Evolutionary conservation across 2,888 invertebrate genomes (phyloP).

Genomic region (Parochlus steinenii): DNA sequence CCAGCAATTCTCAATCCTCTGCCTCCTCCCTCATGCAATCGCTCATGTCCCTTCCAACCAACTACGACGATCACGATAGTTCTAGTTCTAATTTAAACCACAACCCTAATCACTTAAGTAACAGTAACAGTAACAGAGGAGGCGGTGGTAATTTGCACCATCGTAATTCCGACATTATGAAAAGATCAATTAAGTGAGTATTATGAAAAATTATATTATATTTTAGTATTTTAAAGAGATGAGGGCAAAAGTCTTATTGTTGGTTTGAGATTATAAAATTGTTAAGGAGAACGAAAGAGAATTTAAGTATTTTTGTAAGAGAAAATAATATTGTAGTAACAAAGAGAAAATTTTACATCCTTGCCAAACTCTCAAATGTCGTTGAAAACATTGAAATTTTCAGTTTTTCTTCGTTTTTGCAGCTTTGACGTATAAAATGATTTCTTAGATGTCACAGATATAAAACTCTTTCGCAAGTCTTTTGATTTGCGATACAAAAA

Average conservation of each 20-base stretch:
- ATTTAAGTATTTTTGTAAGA: too few relatives aligned
- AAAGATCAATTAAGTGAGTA: slow-evolving; percentile 53
- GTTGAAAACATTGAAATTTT: slow-evolving; percentile 1
- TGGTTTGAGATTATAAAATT: too few relatives aligned
- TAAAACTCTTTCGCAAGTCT: too few relatives aligned
- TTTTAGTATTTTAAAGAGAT: neutral
- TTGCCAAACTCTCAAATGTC: neutral
- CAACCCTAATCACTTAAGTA: slow-evolving; percentile 13
- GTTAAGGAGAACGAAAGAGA: too few relatives aligned
- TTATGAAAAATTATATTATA: too few relatives aligned
- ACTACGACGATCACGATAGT: slow-evolving; percentile 8
- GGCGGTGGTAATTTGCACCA: slow-evolving; percentile 26
- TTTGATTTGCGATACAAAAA: too few relatives aligned
- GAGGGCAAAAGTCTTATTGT: too few relatives aligned
- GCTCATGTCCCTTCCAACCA: slow-evolving; percentile 9
- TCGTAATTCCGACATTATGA: slow-evolving; percentile 49
- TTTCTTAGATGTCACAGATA: too few relatives aligned
- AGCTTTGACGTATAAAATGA: too few relatives aligned
- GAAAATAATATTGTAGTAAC: neutral
- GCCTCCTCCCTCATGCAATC: slow-evolving; percentile 11
- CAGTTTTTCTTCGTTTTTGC: neutral
- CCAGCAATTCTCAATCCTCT: slow-evolving; percentile 13
- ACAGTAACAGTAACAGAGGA: slow-evolving; percentile 9
- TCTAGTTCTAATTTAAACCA: slow-evolving; percentile 9
- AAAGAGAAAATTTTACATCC: too few relatives aligned